Evolutionary conservation across 2,797 vertebrate genomes (phyloP), one percentile per base, ranked within the genome.

Genomic region (Sebastes nivosus): DNA sequence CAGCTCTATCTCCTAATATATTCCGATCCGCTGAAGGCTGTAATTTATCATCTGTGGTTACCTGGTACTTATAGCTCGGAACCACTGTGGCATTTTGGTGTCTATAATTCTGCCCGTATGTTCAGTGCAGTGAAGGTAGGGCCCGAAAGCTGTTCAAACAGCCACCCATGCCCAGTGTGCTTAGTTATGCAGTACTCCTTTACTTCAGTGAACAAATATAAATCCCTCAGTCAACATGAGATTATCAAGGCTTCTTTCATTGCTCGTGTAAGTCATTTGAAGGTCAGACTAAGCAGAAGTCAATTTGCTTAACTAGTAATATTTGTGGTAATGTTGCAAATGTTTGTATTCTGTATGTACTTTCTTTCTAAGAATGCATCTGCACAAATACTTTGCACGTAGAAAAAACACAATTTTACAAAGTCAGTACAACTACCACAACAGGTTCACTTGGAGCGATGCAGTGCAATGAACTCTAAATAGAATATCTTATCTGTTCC

Each of bases 31-130:
- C 72, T 11, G 13, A 82, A n/a, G 77, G 84, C 81, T 89, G 67
- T 90, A 89, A 89, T 93, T 90, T 79, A 80, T 93, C 71, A 87
- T 87, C 72, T 87, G 79, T 74, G 79, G 87, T 61, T 71, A 68
- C 70, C 61, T 84, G 84, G 67, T 83, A 76, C 77, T 89, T 81
- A 59, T 38, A 80, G 76, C 71, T 5, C 29, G 67, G 36, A 72
- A 78, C 76, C 67, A 10, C 72, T 69, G 63, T 74, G 80, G 79
- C 70, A 73, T 89, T 85, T 84, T 77, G 42, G 50, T 79, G 73
- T 86, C 71, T 90, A 8, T 92, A 85, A 88, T 87, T 90, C 77
- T 75, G 83, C 80, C 74, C 77, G 66, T 77, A 60, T 85, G 58
- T 74, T 83, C 77, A 77, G 74, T 73, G 63, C 42, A 58, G 65